A percentile compares a stretch with the other conserved stretches of the same genome.
These are phyloP conservation scores for Agrypnia vestita DNA, from an alignment of 1,140 invertebrate genomes.

Conservation along the genomic window DNA sequence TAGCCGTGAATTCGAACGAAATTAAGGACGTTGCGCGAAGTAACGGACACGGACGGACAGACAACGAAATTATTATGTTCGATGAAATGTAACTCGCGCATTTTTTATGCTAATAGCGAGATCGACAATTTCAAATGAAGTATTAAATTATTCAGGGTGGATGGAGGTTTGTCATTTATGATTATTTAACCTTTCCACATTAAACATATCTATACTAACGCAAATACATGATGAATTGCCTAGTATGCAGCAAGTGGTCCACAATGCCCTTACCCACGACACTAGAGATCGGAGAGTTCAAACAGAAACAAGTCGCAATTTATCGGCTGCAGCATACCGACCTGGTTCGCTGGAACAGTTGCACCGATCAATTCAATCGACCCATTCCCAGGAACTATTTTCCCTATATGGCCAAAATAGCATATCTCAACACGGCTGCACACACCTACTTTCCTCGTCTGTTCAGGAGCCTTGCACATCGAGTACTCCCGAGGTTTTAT, in stretches of 20 bases:
- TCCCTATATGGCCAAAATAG: conserved; percentile 40
- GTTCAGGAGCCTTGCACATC: neutral
- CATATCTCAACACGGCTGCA: conserved; percentile 15
- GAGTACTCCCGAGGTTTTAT: too few species aligned
- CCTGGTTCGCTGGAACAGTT: conserved; percentile 49
- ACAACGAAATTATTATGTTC: too few species aligned
- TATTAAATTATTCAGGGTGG: neutral
- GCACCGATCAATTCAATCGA: conserved; percentile 36
- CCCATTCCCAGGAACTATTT: conserved; percentile 31
- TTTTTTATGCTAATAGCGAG: too few species aligned
- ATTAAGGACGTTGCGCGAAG: too few species aligned
- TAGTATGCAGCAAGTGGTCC: neutral
- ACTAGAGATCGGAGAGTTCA: conserved; percentile 43
- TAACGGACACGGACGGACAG: too few species aligned
- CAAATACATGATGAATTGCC: neutral
- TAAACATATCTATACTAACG: neutral
- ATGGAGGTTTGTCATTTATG: neutral
- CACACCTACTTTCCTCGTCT: conserved; percentile 1
- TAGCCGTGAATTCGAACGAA: too few species aligned
- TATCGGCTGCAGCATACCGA: conserved; percentile 30
- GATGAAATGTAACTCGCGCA: too few species aligned
- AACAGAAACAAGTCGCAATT: conserved; percentile 46
- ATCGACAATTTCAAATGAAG: too few species aligned
- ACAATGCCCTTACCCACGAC: conserved; percentile 23
- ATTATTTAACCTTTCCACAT: conserved; percentile 2